A percentile compares a stretch with the other conserved stretches of the same genome.
Conservation (phyloP, 1,140 invertebrate species). For the Hyposmocoma kahamanoa region DNA sequence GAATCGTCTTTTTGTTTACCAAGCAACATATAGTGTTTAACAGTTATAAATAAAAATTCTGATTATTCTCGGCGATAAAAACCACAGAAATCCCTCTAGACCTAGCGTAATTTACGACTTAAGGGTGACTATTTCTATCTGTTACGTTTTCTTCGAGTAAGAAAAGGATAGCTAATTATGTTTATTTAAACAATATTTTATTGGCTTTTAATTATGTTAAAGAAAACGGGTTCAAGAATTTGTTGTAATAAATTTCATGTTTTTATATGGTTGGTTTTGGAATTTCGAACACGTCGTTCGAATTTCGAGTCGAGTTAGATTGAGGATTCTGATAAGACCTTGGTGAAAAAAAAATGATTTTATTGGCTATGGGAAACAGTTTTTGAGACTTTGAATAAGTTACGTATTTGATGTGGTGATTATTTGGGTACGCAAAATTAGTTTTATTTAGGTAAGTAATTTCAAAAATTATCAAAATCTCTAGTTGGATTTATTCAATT, state of each 20-base stretch:
- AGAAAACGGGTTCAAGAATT: conserved; percentile 10
- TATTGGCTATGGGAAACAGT: no score
- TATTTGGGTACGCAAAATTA: no score
- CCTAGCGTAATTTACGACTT: conserved; percentile 43
- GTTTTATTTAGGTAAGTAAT: no score
- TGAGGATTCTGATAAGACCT: conserved; percentile 10
- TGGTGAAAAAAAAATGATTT: no score
- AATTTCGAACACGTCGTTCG: conserved; percentile 5
- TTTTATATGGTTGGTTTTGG: not conserved
- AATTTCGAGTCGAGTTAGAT: not conserved
- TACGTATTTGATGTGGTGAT: no score
- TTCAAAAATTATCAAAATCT: no score
- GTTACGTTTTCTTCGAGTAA: conserved; percentile 6
- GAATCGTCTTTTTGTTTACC: no score
- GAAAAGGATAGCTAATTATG: conserved; percentile 21
- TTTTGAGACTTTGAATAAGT: no score
- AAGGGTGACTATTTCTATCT: conserved; percentile 25
- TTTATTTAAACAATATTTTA: conserved; percentile 45
- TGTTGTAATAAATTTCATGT: conserved; percentile 7
- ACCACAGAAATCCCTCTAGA: conserved; percentile 27
- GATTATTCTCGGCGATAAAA: no score
- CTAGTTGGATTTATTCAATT: no score
- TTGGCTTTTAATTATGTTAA: conserved; percentile 41
- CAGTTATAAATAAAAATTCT: no score
- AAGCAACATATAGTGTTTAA: no score